These are phyloP conservation scores for Syngnathus rostellatus DNA, from an alignment of 2,797 vertebrate species.

Conservation along the genomic window DNA sequence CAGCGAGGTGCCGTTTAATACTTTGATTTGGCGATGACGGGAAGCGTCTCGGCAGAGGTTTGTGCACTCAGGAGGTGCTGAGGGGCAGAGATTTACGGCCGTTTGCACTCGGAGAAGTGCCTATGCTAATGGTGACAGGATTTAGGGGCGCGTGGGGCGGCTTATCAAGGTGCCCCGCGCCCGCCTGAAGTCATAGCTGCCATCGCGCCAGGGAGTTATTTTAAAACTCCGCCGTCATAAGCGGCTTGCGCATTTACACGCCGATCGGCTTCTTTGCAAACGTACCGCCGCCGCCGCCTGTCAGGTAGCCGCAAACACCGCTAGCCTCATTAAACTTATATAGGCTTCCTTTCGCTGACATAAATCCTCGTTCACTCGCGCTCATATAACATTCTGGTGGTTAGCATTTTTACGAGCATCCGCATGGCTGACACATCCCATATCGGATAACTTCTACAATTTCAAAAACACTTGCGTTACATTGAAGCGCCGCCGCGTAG, in stretches of 20 bases:
- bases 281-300: constrained; percentile 22
- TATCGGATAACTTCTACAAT: constrained; percentile 38
- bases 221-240: constrained; percentile 26
- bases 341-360: constrained; percentile 8
- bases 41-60: constrained; percentile 22
- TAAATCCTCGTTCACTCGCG: neutral
- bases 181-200: constrained; percentile 40
- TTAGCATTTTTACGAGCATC: constrained; percentile 45
- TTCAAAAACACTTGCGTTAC: constrained; percentile 23
- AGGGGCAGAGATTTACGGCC: constrained; percentile 45
- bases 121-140: constrained; percentile 63
- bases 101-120: constrained; percentile 49
- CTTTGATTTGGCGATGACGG: constrained; percentile 49
- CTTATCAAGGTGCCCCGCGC: constrained; percentile 55
- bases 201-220: constrained; percentile 40
- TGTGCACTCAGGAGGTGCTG: constrained; percentile 23
- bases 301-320: constrained; percentile 34
- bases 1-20: constrained; percentile 44
- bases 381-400: constrained; percentile 7
- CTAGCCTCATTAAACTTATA: constrained; percentile 30
- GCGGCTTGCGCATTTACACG: constrained; percentile 25
- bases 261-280: constrained; percentile 24
- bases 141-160: constrained; percentile 42
- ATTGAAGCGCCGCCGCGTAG: constrained; percentile 25
- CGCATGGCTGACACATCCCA: constrained; percentile 35